phyloP scores from a whole-genome alignment of 2,888 invertebrate genomes.

The Caenorhabditis auriculariae region DNA sequence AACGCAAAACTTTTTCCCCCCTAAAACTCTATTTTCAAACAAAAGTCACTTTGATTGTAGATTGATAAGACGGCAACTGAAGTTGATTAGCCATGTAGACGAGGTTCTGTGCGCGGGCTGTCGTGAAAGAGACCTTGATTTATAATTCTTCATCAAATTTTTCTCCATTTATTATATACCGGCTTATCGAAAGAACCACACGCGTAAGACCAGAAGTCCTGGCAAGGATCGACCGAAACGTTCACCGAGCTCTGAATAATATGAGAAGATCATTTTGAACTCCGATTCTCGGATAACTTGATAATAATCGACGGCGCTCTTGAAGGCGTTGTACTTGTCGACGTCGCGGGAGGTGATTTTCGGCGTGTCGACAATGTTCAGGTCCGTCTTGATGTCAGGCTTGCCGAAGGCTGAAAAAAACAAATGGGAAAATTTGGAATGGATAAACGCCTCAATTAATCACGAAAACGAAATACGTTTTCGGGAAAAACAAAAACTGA shows the following conservation, averaged over 20 bases:
- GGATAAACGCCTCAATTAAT: too few species aligned
- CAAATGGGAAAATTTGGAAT: too few species aligned
- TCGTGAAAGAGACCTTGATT: conserved; percentile 23
- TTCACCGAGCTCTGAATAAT: conserved; percentile 32
- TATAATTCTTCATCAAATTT: not conserved
- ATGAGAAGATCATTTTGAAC: too few species aligned
- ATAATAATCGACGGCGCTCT: conserved; percentile 29
- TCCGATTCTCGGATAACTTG: too few species aligned
- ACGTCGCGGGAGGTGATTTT: conserved; percentile 28
- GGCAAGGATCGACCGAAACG: conserved; percentile 49
- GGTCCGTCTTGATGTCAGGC: conserved; percentile 26
- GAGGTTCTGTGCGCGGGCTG: conserved; percentile 32
- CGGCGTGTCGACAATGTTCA: conserved; percentile 26
- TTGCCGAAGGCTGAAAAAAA: conserved; percentile 22
- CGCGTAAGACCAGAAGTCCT: conserved; percentile 55
- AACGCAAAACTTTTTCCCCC: not conserved
- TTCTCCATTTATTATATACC: conserved; percentile 1
- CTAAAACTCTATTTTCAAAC: not conserved
- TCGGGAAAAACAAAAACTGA: not conserved
- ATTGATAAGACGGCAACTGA: conserved; percentile 29
- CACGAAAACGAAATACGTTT: not conserved
- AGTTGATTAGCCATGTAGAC: conserved; percentile 37
- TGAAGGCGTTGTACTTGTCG: conserved; percentile 30
- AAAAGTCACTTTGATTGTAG: conserved; percentile 23
- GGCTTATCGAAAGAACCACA: conserved; percentile 43